These are phyloP conservation scores for Plebejus anna DNA, from an alignment of 2,888 invertebrate genomes.

Conservation along the genomic window DNA sequence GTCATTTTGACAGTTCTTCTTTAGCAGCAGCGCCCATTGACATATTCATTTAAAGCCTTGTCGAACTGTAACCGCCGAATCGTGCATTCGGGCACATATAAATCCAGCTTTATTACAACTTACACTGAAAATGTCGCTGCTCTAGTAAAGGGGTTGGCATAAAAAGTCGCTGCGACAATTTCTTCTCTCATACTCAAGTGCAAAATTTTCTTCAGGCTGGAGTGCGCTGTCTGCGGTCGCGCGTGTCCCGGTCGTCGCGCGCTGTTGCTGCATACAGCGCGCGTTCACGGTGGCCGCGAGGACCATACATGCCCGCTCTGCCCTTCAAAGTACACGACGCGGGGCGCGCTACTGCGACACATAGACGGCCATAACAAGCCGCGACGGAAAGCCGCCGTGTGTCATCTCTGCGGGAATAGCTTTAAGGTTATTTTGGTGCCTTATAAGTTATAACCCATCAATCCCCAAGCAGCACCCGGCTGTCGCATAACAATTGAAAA, in stretches of 20 bases:
- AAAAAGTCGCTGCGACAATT: too few species aligned
- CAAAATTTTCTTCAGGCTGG: constrained; percentile 45
- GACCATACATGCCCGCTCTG: constrained; percentile 47
- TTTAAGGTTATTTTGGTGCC: constrained; percentile 55
- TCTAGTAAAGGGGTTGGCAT: too few species aligned
- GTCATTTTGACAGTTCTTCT: too few species aligned
- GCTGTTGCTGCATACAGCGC: constrained; percentile 47
- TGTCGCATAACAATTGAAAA: too few species aligned
- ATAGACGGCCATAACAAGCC: constrained; percentile 39
- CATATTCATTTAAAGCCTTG: too few species aligned
- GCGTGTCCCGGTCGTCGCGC: constrained; percentile 48
- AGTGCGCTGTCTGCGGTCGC: constrained; percentile 53
- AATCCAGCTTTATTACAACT: too few species aligned
- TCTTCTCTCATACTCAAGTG: background rate
- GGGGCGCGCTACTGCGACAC: constrained; percentile 50
- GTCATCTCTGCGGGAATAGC: constrained; percentile 58
- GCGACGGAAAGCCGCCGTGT: constrained; percentile 44
- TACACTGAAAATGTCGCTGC: too few species aligned
- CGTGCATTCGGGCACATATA: too few species aligned
- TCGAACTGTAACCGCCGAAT: too few species aligned
- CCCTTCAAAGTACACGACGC: constrained; percentile 45
- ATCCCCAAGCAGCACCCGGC: too few species aligned
- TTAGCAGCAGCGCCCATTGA: too few species aligned
- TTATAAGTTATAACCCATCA: too few species aligned
- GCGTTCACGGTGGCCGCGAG: constrained; percentile 45